phyloP scores from a whole-genome alignment of 2,888 invertebrate species.

The Oscheius sp. region DNA sequence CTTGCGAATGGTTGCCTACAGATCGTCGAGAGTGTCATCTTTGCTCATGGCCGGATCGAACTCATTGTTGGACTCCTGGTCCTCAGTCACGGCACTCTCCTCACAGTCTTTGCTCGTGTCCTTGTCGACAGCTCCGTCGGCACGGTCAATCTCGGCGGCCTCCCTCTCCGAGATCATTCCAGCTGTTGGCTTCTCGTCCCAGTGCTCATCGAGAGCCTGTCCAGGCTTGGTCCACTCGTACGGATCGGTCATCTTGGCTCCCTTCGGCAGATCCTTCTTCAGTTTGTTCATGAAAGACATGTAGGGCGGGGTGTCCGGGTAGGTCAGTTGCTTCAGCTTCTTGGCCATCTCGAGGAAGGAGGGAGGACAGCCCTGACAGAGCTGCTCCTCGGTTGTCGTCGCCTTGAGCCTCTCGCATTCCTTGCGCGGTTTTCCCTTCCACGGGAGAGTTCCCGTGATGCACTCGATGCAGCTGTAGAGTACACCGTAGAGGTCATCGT shows the following conservation, averaged over 20 bases:
- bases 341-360: conserved; percentile 54
- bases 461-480: conserved; percentile 63
- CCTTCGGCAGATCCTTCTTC: conserved; percentile 50
- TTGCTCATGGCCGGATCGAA: conserved; percentile 57
- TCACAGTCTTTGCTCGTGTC: conserved; percentile 48
- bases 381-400: conserved; percentile 47
- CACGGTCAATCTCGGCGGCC: conserved; percentile 45
- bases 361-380: conserved; percentile 49
- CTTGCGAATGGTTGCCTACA: conserved; percentile 7
- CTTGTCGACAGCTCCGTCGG: not conserved
- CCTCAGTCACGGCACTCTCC: conserved; percentile 58
- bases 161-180: conserved; percentile 42
- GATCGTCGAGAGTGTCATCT: conserved; percentile 62
- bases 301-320: conserved; percentile 60
- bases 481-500: conserved; percentile 86
- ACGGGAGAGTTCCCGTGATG: conserved; percentile 62
- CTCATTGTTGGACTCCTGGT: conserved; percentile 41
- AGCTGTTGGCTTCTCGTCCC: conserved; percentile 53
- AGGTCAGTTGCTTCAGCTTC: conserved; percentile 55
- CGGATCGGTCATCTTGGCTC: conserved; percentile 61
- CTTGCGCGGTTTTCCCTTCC: conserved; percentile 63
- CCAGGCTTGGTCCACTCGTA: conserved; percentile 63
- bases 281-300: conserved; percentile 47
- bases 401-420: conserved; percentile 60
- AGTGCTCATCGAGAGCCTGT: conserved; percentile 17